A percentile compares a stretch with the other conserved stretches of the same genome.
These are phyloP conservation scores for Nothoprocta pentlandii DNA, from an alignment of 2,113 vertebrate genomes.

Conservation along the genomic window DNA sequence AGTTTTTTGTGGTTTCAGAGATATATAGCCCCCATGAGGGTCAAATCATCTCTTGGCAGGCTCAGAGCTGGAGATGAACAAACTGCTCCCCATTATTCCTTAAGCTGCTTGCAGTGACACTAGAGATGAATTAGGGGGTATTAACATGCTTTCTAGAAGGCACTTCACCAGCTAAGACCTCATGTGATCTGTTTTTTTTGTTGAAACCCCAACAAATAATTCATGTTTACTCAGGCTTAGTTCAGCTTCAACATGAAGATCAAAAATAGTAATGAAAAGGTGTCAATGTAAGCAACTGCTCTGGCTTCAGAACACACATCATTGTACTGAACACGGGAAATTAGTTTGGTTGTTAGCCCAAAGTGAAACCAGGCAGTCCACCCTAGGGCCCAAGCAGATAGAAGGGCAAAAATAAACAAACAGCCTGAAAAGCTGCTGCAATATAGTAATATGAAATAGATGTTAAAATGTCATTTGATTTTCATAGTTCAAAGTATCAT, in stretches of 20 bases:
- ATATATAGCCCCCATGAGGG: neutral
- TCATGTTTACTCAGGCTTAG: neutral
- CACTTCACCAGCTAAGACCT: neutral
- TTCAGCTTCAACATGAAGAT: neutral
- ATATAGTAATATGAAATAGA: neutral
- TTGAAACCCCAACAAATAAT: no score
- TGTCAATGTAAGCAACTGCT: neutral
- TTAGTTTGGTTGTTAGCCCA: neutral
- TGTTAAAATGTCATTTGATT: conserved; percentile 35
- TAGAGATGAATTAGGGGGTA: neutral
- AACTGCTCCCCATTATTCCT: neutral
- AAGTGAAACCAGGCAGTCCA: neutral
- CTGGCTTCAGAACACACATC: neutral
- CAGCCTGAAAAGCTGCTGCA: neutral
- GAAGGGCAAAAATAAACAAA: conserved; percentile 2
- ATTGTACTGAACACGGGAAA: neutral
- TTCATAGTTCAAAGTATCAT: conserved; percentile 30
- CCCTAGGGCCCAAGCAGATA: neutral
- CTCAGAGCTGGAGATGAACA: neutral
- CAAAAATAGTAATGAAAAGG: neutral
- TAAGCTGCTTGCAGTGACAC: neutral
- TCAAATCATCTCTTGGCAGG: neutral
- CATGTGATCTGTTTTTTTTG: neutral
- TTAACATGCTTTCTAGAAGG: neutral
- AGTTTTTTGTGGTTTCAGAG: neutral